phyloP scores from a whole-genome alignment of 1,140 invertebrate species.

The Coelopa frigida region DNA sequence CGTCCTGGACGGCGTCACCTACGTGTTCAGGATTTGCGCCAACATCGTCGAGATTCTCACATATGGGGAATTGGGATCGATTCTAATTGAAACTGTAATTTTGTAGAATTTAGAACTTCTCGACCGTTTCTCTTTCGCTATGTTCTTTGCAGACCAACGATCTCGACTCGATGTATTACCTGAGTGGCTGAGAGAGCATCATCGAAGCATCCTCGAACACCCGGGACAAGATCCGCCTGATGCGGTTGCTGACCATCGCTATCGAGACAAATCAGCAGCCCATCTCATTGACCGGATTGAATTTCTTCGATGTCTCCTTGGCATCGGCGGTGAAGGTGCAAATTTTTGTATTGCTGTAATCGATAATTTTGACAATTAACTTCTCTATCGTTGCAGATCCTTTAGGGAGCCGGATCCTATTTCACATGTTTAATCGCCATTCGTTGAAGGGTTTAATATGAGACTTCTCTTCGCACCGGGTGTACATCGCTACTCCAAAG shows the following conservation, averaged over 20 bases:
- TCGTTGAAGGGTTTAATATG: no score
- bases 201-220: conserved; percentile 1
- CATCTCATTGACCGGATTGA: conserved; percentile 11
- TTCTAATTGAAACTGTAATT: no score
- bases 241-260: conserved; percentile 7
- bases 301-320: conserved; percentile 13
- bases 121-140: no score
- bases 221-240: conserved; percentile 4
- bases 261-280: conserved; percentile 10
- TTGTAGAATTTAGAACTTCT: no score
- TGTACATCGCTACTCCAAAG: no score
- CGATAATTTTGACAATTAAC: no score
- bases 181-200: conserved; percentile 10
- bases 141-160: conserved; percentile 9
- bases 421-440: conserved; percentile 12
- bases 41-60: conserved; percentile 11
- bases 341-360: background rate
- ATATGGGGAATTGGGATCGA: conserved; percentile 7
- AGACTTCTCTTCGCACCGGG: no score
- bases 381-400: conserved; percentile 2
- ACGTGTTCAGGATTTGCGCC: conserved; percentile 8
- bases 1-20: conserved; percentile 6
- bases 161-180: conserved; percentile 11
- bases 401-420: conserved; percentile 12
- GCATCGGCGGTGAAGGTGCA: conserved; percentile 5